Percentiles rank a stretch among this genome's conserved stretches.
phyloP scores from a whole-genome alignment of 2,888 invertebrate species.

The Aricia artaxerxes region DNA sequence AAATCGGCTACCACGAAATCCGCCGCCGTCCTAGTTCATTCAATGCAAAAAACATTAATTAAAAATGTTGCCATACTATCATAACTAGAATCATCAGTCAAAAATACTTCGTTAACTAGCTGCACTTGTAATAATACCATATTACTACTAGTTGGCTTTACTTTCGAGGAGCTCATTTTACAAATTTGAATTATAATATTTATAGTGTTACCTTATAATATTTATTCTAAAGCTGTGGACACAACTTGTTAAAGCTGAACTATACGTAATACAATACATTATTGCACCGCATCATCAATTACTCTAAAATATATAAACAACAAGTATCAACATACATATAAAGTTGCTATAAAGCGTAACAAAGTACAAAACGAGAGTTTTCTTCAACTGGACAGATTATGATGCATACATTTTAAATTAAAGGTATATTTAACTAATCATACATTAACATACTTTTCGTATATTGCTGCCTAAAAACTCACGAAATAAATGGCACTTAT shows the following conservation, averaged over 20 bases:
- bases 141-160: conserved; percentile 18
- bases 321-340: conserved; percentile 23
- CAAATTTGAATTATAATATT: conserved; percentile 39
- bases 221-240: conserved; percentile 61
- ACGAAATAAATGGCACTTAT: conserved; percentile 20
- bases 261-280: conserved; percentile 17
- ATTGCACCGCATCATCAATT: neutral
- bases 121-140: neutral
- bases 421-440: conserved; percentile 15
- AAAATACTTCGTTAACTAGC: neutral
- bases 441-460: neutral
- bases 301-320: conserved; percentile 25
- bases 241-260: conserved; percentile 38
- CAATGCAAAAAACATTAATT: neutral
- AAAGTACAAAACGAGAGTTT: conserved; percentile 15
- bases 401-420: conserved; percentile 16
- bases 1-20: too few species aligned
- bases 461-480: neutral
- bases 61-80: neutral
- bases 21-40: too few species aligned
- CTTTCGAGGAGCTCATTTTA: conserved; percentile 39
- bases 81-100: neutral
- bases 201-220: conserved; percentile 38
- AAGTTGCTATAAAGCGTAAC: conserved; percentile 17
- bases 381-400: conserved; percentile 17